Evolutionary conservation across 2,113 vertebrate genomes (phyloP).

Genomic region (Cygnus atratus): DNA sequence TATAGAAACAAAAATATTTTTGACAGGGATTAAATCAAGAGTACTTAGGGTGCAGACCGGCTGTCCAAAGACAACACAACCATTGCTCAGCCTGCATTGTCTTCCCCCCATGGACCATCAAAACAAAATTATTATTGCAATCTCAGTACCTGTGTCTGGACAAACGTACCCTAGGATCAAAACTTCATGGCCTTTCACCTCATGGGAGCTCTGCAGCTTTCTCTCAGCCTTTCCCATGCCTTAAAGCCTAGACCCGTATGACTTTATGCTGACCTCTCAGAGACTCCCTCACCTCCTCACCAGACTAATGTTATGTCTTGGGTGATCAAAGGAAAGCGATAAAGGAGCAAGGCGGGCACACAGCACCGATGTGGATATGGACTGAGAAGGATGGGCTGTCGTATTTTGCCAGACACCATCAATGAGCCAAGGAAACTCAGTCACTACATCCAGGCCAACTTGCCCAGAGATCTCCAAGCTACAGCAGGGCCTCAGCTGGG

Average conservation of each 20-base stretch:
- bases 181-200: not conserved
- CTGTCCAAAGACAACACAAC: not conserved
- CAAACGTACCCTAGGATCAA: not conserved
- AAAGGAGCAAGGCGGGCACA: not conserved
- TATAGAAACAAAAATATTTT: not conserved
- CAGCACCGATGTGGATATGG: accelerated
- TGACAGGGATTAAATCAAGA: not conserved
- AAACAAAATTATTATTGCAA: not conserved
- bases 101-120: not conserved
- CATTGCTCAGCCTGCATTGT: not conserved
- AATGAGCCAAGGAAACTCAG: accelerated
- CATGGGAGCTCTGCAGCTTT: not conserved
- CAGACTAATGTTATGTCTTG: accelerated
- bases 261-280: not conserved
- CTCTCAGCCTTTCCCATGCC: not conserved
- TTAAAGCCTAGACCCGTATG: not conserved
- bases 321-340: accelerated
- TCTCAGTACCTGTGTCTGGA: not conserved
- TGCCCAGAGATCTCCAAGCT: not conserved
- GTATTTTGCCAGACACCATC: not conserved
- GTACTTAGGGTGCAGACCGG: not conserved
- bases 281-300: not conserved
- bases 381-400: accelerated
- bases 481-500: not conserved
- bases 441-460: not conserved